Evolutionary conservation across 1,140 invertebrate genomes (phyloP), one percentile per base, ranked within the genome.

Genomic region (Hylaeus anthracinus): DNA sequence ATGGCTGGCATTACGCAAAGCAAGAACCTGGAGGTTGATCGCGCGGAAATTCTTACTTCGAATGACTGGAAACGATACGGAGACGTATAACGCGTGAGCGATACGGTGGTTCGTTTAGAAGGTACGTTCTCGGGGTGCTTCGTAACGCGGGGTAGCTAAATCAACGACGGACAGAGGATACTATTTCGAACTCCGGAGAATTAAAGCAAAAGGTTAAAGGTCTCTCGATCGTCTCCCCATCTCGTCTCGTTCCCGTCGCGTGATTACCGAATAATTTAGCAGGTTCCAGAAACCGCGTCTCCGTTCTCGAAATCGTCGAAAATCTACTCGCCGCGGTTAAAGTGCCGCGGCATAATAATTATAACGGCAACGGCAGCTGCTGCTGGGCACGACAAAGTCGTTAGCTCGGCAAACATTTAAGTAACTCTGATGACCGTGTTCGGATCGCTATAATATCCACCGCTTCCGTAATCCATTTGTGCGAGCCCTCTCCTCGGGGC

Each of bases 331-430:
- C 69, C 37, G n/a, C 63, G 45, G 39, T 39, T 71, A 80, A 86
- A 91, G 86, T 82, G 88, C 79, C 82, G 80, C 80, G 84, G 76
- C 70, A 84, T 86, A 88, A 84, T 86, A 88, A 92, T 90, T 91
- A 92, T 88, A 87, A 88, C 83, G 83, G 84, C 80, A 85, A 90
- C 89, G 87, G 89, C 89, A 92, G 90, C 90, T 92, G 90, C 88
- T 85, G 80, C 45, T n/a, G 26, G 73, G 15, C 56, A 82, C 81
- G 56, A 83, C 72, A 65, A 85, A 91, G 90, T 92, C 90, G 88
- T 91, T 92, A 90, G 88, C 88, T 89, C 75, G 85, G 79, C 85
- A 83, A 83, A 90, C 90, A 90, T 86, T 89, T 84, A 88, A 84
- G 83, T 83, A 84, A 87, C 88, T 90, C 85, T 65, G 86, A 87